Base-by-base conservation (phyloP, 1,140 invertebrate genomes). In the Gerris buenoi region DNA sequence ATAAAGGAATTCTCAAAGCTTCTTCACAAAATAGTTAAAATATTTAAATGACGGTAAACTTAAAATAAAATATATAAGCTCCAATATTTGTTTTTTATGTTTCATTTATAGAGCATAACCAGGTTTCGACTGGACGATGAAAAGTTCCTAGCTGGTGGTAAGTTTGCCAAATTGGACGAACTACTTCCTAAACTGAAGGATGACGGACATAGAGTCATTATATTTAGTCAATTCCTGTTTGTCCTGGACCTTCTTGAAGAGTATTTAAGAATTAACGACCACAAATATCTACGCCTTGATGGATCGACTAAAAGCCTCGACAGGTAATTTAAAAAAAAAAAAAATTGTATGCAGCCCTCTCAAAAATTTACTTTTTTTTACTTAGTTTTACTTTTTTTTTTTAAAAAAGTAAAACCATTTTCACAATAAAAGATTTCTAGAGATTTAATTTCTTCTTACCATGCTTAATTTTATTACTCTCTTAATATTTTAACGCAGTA, bases 151-250 rank as follows among this genome's bases (percentile, higher is more conserved):
- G 77, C 83, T 63, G 91, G 90, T 15, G 93, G 93, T 0, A 97
- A 97, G 79, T 88, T 96, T 73, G 73, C 81, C 58, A 84, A 90
- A 72, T 76, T 96, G 66, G 93, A 96, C 74, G 80, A 84, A 70
- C 79, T 94, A 73, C 77, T 97, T 58, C 82, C 84, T 0, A 81
- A 85, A 71, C 77, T 96, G 27, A 87, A 90, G 75, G 77, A 77
- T 3, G 83, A 83, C 0, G 86, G 86, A 0, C 88, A 91, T 74
- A 80, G 92, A 29, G 88, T 95, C 28, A 79, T 97, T 62, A 85
- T 98, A 61, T 98, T 98, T 79, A 95, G 91, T 75, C 94, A 97
- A 80, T 97, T 96, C 78, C 90, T 91, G 2, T 91, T 94, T 81
- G 84, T 97, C 79, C 81, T 98, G 74, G 92, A 97, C 77, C 85